Evolutionary conservation across 2,888 invertebrate species (phyloP).

Genomic region (Clistopyga incitator): DNA sequence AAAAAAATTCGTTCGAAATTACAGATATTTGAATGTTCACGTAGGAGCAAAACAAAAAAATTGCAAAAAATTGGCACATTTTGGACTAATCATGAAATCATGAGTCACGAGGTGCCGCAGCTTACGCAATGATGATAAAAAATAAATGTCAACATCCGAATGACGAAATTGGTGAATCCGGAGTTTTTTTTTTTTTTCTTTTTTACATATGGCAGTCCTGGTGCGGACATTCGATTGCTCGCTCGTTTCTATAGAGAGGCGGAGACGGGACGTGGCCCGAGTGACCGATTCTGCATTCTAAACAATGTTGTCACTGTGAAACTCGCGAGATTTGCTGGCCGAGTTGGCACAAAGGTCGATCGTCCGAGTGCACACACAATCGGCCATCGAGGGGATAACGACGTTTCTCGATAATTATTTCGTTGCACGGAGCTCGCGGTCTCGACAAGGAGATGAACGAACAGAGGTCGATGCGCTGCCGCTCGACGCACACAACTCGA

Average conservation of each 20-base stretch:
- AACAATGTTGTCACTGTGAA: constrained; percentile 59
- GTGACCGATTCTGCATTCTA: constrained; percentile 56
- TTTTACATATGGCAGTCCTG: constrained; percentile 35
- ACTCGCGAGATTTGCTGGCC: constrained; percentile 35
- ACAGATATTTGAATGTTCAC: no score
- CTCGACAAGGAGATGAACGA: constrained; percentile 28
- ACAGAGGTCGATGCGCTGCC: constrained; percentile 13
- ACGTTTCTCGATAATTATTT: constrained; percentile 69
- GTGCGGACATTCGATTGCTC: constrained; percentile 13
- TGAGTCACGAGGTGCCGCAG: no score
- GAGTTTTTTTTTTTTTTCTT: constrained; percentile 54
- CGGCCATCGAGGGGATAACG: constrained; percentile 65
- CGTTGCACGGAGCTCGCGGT: constrained; percentile 31
- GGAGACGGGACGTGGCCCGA: background rate
- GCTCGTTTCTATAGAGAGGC: background rate
- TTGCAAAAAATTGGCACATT: background rate
- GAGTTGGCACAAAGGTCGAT: constrained; percentile 52
- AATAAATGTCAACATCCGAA: constrained; percentile 2
- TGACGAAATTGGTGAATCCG: constrained; percentile 22
- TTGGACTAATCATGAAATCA: no score
- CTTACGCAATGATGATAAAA: constrained; percentile 24
- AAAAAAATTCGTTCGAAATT: no score
- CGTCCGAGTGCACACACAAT: constrained; percentile 45
- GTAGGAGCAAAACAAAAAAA: background rate
- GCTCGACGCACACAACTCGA: background rate